Base-by-base conservation (phyloP, 2,113 vertebrate genomes). In the Picathartes gymnocephalus region DNA sequence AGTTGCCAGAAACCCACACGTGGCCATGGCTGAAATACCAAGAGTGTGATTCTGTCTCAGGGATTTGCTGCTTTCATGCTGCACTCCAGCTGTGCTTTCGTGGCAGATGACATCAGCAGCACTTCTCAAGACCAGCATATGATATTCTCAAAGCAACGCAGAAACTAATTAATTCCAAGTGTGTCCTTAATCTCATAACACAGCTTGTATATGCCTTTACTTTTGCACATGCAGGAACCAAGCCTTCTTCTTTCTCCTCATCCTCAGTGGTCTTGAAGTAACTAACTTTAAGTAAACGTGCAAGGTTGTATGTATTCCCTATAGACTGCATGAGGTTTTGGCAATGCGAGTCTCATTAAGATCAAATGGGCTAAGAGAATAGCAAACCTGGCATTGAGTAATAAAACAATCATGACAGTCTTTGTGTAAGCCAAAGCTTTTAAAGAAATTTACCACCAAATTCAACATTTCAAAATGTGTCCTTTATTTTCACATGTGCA, bases 141-240 rank as follows among this genome's bases (percentile, higher is more conserved):
- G 81, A 90, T 81, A 90, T 76, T 81, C 84, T 82, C 48, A 90
- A 95, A 92, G 87, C 71, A 88, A 92, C 76, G 86, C 84, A 94
- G 95, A 93, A 96, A 96, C 91, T 96, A 96, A 97, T 95, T 94
- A 96, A 96, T 97, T 97, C 93, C 95, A 96, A 95, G 91, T 93
- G 93, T 88, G 93, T 40, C 81, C 90, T 89, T 86, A 82, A 92
- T 93, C 96, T 97, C 74, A 69, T 86, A 81, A 91, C 86, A 84
- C 69, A 95, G 93, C 81, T 95, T 92, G 64, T 87, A 76, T 91
- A 61, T 73, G 71, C 69, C 83, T 62, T 81, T 81, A 88, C 57
- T 95, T 82, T 79, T 90, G 54, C 88, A 92, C 64, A 69, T 66
- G 61, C 86, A 71, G 53, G 79, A 87, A 77, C 21, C 70, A 76